Conservation (phyloP, 2,888 invertebrate genomes). For the Cyaniris semiargus region DNA sequence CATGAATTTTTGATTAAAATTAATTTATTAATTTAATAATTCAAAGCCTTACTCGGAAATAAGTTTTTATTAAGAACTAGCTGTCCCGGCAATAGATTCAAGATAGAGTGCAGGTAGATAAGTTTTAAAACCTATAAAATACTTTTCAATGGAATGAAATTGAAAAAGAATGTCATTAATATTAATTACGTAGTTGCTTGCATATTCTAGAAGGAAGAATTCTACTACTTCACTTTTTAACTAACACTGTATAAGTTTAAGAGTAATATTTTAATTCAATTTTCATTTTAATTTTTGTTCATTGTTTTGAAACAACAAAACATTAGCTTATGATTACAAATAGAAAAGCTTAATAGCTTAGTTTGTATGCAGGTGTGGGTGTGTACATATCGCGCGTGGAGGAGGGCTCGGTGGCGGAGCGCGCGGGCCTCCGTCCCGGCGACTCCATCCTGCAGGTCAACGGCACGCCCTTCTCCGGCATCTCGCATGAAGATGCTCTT, state of each 20-base stretch:
- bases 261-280: too few relatives aligned
- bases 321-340: too few relatives aligned
- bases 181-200: too few relatives aligned
- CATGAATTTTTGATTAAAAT: background rate
- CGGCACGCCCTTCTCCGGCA: conserved; percentile 94
- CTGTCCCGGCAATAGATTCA: too few relatives aligned
- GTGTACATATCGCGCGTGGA: conserved; percentile 96
- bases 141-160: background rate
- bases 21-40: background rate
- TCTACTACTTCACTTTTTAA: too few relatives aligned
- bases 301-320: too few relatives aligned
- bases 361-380: conserved; percentile 85
- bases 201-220: too few relatives aligned
- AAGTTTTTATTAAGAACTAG: background rate
- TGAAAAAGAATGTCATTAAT: background rate
- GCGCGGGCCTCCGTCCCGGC: conserved; percentile 92
- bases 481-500: conserved; percentile 95
- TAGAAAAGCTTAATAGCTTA: background rate
- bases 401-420: conserved; percentile 93
- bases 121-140: background rate
- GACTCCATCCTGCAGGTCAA: conserved; percentile 97
- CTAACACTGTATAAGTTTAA: too few relatives aligned
- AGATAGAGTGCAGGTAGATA: background rate
- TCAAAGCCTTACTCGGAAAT: background rate
- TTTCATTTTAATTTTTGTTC: too few relatives aligned